Evolutionary conservation across 2,888 invertebrate species (phyloP).

Genomic region (Megamerina dolium): DNA sequence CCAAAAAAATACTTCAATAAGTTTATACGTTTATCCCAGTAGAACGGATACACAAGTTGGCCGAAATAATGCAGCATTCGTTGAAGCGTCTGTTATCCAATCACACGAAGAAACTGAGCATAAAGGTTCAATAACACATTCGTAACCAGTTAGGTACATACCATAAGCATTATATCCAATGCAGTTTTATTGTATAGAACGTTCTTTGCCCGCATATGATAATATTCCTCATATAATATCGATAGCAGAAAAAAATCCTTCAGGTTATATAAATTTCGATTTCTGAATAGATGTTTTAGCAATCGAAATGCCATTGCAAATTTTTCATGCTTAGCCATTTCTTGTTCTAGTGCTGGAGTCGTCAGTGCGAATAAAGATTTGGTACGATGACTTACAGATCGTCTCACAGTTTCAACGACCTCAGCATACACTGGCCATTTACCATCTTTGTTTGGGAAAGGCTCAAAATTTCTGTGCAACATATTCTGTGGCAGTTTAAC

Average conservation of each 20-base stretch:
- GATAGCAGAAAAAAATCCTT: conserved; percentile 9
- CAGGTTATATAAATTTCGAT: conserved; percentile 2
- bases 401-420: no score
- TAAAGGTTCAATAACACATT: no score
- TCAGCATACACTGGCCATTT: no score
- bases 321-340: conserved; percentile 4
- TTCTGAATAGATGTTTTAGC: conserved; percentile 4
- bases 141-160: no score
- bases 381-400: no score
- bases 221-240: conserved; percentile 11
- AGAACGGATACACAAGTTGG: conserved; percentile 9
- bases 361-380: conserved; percentile 16
- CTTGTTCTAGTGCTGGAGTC: conserved; percentile 12
- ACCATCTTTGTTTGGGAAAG: no score
- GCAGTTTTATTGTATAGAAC: not conserved
- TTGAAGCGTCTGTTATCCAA: no score
- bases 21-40: conserved; percentile 17
- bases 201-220: no score
- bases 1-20: conserved; percentile 9
- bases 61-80: conserved; percentile 9
- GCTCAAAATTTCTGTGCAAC: no score
- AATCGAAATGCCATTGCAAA: conserved; percentile 14
- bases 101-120: no score
- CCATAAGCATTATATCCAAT: not conserved
- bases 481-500: no score